Base-by-base conservation (phyloP, 2,888 invertebrate genomes). In the Branchinecta sandiegonensis region DNA sequence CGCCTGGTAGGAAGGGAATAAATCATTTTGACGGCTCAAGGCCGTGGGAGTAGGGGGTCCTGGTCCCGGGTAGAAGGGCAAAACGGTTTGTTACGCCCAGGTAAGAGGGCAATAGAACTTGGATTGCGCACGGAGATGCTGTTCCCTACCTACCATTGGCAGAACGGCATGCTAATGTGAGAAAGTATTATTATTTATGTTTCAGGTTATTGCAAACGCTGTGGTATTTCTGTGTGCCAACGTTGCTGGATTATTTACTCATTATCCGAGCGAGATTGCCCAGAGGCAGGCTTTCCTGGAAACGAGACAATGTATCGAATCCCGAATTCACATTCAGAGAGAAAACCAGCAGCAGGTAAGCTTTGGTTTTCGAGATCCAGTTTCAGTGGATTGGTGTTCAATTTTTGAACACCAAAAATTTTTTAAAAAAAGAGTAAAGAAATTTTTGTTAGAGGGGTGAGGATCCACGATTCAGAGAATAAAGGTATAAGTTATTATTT, bases 331-430 rank as follows among this genome's bases (percentile, higher is more conserved):
- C 72, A 93, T 89, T 37, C 93, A 94, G 79, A 83, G 90, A 71
- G 94, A 94, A 79, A 95, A 94, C 79, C 92, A 94, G 77, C 91
- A 94, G 81, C 94, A 94, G 89, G 94, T 94, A 78, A 76, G 77
- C 72, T 46, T 56, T 47, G 47, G 17, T 47, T 66, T 56, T 70
- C 69, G 65, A 46, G 23, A 12, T 70, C 37, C 37, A 37, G 37
- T 4, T 37, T 37, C 37, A 6, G 6, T 37, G 37, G n/a, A n/a
- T n/a, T n/a, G n/a, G n/a, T n/a, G n/a, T n/a, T n/a, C n/a, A n/a
- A n/a, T n/a, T n/a, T n/a, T n/a, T n/a, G n/a, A n/a, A n/a, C n/a
- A n/a, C n/a, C n/a, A n/a, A n/a, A n/a, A n/a, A n/a, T n/a, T n/a
- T n/a, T n/a, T n/a, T n/a, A n/a, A n/a, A n/a, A n/a, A n/a, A n/a